Evolutionary conservation across 2,797 vertebrate genomes (phyloP).

Genomic region (Varecia variegata): DNA sequence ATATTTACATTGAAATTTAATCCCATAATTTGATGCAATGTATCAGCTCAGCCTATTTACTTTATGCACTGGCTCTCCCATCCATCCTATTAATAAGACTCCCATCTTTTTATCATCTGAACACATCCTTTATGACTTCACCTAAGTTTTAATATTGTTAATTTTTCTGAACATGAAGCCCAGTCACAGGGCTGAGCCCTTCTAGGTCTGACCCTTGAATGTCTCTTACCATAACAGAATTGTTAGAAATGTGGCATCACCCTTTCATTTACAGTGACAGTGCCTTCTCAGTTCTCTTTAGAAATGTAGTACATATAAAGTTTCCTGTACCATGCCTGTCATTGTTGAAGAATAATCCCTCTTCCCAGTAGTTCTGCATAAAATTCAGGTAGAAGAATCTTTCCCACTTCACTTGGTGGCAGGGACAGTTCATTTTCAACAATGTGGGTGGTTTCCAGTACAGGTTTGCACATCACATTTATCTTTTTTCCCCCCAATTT

Average conservation of each 20-base stretch:
- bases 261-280: background rate
- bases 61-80: background rate
- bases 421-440: background rate
- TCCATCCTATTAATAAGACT: background rate
- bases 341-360: background rate
- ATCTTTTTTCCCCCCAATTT: background rate
- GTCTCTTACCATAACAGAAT: background rate
- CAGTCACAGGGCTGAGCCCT: background rate
- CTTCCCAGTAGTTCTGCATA: background rate
- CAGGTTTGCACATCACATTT: background rate
- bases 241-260: background rate
- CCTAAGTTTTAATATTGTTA: background rate
- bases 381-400: background rate
- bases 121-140: background rate
- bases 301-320: background rate
- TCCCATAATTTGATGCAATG: background rate
- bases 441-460: background rate
- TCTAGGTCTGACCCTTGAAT: background rate
- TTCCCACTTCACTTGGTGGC: background rate
- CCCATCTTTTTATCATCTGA: background rate
- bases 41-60: background rate
- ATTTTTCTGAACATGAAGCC: background rate
- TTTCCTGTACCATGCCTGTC: background rate
- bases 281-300: background rate
- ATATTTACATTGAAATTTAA: constrained; percentile 39